Conservation (phyloP, 2,113 vertebrate species). For the Coracopsis vasa region DNA sequence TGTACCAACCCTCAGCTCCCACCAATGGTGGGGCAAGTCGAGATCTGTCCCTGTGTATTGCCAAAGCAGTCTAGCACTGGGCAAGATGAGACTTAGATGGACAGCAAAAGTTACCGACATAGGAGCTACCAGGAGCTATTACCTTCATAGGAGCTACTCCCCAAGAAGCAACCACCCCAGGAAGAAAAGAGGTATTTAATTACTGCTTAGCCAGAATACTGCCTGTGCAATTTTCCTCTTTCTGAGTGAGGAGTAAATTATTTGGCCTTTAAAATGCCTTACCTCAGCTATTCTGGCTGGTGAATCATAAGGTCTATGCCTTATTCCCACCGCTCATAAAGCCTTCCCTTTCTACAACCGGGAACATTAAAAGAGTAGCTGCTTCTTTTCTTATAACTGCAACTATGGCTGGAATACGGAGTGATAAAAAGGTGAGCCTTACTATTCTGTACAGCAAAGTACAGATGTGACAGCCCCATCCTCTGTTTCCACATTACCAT, state of each 20-base stretch:
- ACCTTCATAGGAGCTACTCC: background rate
- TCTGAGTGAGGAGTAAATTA: background rate
- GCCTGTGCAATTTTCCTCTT: background rate
- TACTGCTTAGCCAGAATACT: background rate
- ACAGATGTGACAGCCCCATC: background rate
- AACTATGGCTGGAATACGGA: background rate
- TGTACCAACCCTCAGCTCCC: fast-evolving
- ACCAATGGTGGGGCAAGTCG: background rate
- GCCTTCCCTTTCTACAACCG: background rate
- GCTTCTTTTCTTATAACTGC: background rate
- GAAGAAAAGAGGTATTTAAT: background rate
- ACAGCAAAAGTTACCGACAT: background rate
- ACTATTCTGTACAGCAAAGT: background rate
- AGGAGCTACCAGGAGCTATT: background rate
- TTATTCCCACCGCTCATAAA: background rate
- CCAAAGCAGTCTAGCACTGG: background rate
- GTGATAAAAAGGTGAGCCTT: background rate
- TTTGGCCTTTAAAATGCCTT: background rate
- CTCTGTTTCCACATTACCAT: background rate
- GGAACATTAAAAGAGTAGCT: background rate
- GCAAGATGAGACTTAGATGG: background rate
- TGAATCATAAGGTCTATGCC: background rate
- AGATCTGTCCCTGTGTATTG: background rate
- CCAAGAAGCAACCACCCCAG: background rate
- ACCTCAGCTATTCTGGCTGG: background rate